Conservation (phyloP, 2,888 invertebrate species). For the Brachyptera risi region DNA sequence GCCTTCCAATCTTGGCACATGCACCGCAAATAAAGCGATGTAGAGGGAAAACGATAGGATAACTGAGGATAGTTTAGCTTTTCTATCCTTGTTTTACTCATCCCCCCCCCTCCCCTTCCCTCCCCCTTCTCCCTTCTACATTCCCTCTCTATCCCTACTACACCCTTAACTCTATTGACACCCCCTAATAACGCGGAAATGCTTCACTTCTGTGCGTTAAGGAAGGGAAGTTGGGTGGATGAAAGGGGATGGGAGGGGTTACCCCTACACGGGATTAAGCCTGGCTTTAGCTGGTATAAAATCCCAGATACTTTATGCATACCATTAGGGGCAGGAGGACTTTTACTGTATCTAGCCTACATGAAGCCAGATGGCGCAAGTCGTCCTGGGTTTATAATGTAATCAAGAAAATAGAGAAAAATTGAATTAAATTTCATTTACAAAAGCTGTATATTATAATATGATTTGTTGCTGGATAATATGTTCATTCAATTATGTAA, state of each 20-base stretch:
- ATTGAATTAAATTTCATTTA: too few relatives aligned
- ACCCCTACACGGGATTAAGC: background rate
- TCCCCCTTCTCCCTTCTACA: too few relatives aligned
- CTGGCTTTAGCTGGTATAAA: background rate
- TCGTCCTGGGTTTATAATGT: too few relatives aligned
- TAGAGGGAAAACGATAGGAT: constrained; percentile 21
- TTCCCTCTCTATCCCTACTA: background rate
- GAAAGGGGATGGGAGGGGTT: constrained; percentile 12
- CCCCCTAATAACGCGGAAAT: constrained; percentile 19
- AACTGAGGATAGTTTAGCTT: background rate
- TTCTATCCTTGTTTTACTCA: background rate
- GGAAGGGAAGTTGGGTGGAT: too few relatives aligned
- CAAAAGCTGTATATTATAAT: too few relatives aligned
- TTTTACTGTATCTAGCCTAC: too few relatives aligned
- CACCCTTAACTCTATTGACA: constrained; percentile 26
- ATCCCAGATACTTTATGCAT: background rate
- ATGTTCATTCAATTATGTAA: too few relatives aligned
- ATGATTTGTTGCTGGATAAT: too few relatives aligned
- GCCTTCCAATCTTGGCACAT: constrained; percentile 38
- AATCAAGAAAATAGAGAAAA: too few relatives aligned
- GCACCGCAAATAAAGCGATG: constrained; percentile 32
- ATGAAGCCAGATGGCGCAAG: constrained; percentile 12
- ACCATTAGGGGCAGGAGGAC: too few relatives aligned
- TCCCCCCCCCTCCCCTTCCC: constrained; percentile 10
- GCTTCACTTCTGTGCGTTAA: background rate